These are phyloP conservation scores for Leuctra nigra DNA, from an alignment of 2,888 invertebrate genomes.

Conservation along the genomic window DNA sequence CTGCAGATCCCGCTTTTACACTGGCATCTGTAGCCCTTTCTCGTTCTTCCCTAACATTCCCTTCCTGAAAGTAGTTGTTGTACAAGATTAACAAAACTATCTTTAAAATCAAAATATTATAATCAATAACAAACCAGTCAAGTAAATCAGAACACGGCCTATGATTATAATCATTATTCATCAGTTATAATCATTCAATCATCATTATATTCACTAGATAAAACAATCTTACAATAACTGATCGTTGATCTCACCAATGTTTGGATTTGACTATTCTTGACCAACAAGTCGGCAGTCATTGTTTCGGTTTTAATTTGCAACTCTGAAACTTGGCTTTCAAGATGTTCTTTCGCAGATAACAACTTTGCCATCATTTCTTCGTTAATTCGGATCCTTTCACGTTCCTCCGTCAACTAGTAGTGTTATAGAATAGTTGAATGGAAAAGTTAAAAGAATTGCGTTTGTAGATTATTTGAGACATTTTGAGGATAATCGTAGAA, in stretches of 20 bases:
- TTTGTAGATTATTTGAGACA: neutral
- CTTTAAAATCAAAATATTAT: neutral
- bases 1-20: constrained; percentile 33
- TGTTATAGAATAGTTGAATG: constrained; percentile 7
- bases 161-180: constrained; percentile 2
- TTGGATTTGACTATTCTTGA: constrained; percentile 54
- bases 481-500: too few relatives aligned
- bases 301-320: constrained; percentile 53
- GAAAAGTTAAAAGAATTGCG: neutral
- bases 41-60: constrained; percentile 45
- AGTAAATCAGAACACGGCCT: constrained; percentile 14
- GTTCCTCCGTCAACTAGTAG: constrained; percentile 34
- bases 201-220: constrained; percentile 1
- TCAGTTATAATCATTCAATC: neutral
- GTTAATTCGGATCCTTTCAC: constrained; percentile 30
- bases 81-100: neutral
- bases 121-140: too few relatives aligned
- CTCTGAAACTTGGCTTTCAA: constrained; percentile 47
- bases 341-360: constrained; percentile 45
- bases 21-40: constrained; percentile 38
- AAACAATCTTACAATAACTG: neutral
- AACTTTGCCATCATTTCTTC: constrained; percentile 35
- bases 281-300: constrained; percentile 50
- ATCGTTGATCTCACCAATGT: constrained; percentile 51
- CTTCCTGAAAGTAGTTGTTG: constrained; percentile 37